These are phyloP conservation scores for Sardina pilchardus DNA, from an alignment of 2,113 vertebrate genomes.

Conservation along the genomic window DNA sequence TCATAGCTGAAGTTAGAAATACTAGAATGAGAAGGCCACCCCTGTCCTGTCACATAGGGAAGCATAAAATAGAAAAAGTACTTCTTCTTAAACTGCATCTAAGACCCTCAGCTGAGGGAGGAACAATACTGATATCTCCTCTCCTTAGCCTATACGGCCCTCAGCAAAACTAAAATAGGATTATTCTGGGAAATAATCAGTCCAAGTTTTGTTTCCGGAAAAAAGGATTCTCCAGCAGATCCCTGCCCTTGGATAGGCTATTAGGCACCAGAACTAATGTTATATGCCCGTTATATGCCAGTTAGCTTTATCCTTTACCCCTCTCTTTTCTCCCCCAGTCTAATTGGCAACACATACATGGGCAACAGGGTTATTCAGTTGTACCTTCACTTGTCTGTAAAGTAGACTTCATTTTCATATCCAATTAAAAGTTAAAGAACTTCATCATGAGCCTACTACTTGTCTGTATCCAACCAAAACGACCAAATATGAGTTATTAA, in stretches of 20 bases:
- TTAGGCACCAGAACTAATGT: neutral
- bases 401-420: conserved; percentile 63
- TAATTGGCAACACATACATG: conserved; percentile 53
- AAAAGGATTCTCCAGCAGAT: conserved; percentile 11
- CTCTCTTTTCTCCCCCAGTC: neutral
- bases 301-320: neutral
- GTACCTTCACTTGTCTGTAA: conserved; percentile 50
- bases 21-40: neutral
- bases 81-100: neutral
- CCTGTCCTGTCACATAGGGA: neutral
- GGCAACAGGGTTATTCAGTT: conserved; percentile 43
- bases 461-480: conserved; percentile 74
- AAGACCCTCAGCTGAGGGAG: neutral
- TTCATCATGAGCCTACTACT: conserved; percentile 65
- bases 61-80: neutral
- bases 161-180: conserved; percentile 12
- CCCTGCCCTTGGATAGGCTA: conserved; percentile 13
- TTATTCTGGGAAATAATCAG: neutral
- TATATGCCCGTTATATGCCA: conserved; percentile 16
- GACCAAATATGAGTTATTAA: conserved; percentile 71
- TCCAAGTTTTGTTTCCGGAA: conserved; percentile 14
- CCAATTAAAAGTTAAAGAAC: conserved; percentile 76
- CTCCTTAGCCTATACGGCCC: neutral
- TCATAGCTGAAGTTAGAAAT: neutral
- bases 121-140: neutral